Percentiles rank a stretch among this genome's conserved stretches.
Conservation (phyloP, 1,140 invertebrate genomes). For the Drosophila bifasciata region DNA sequence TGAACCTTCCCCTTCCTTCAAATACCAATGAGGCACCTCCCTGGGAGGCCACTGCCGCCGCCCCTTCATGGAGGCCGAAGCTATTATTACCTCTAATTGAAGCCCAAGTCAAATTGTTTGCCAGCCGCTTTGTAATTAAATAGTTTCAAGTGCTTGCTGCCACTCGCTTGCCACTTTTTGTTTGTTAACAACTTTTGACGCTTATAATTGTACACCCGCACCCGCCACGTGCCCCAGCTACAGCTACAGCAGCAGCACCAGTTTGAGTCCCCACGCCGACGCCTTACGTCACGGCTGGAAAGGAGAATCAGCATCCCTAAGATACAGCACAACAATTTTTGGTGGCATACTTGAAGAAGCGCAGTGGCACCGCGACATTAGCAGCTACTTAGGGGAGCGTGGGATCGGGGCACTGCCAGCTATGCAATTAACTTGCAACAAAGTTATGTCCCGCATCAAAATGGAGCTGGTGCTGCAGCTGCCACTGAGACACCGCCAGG, state of each 20-base stretch:
- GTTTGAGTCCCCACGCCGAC: neutral
- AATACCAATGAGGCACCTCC: neutral
- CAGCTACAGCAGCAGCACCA: too few relatives aligned
- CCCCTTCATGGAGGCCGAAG: neutral
- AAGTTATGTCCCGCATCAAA: slow-evolving; percentile 52
- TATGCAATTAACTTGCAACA: slow-evolving; percentile 71
- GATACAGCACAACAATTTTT: neutral
- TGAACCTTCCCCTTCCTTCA: neutral
- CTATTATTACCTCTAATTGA: slow-evolving; percentile 68
- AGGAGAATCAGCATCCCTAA: slow-evolving; percentile 13
- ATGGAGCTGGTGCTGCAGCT: too few relatives aligned
- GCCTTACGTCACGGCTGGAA: neutral
- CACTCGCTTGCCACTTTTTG: slow-evolving; percentile 70
- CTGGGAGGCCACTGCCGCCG: too few relatives aligned
- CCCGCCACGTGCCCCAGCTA: neutral
- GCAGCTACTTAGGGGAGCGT: slow-evolving; percentile 25
- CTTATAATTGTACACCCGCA: slow-evolving; percentile 66
- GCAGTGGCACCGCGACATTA: slow-evolving; percentile 21
- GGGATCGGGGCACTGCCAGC: neutral
- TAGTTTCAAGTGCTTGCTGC: slow-evolving; percentile 69
- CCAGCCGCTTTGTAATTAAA: slow-evolving; percentile 76
- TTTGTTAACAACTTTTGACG: slow-evolving; percentile 71
- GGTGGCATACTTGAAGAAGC: slow-evolving; percentile 15
- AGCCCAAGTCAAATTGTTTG: slow-evolving; percentile 74
- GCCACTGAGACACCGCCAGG: neutral